Conservation (phyloP, 2,888 invertebrate species). For the Drosophila neonasuta region DNA sequence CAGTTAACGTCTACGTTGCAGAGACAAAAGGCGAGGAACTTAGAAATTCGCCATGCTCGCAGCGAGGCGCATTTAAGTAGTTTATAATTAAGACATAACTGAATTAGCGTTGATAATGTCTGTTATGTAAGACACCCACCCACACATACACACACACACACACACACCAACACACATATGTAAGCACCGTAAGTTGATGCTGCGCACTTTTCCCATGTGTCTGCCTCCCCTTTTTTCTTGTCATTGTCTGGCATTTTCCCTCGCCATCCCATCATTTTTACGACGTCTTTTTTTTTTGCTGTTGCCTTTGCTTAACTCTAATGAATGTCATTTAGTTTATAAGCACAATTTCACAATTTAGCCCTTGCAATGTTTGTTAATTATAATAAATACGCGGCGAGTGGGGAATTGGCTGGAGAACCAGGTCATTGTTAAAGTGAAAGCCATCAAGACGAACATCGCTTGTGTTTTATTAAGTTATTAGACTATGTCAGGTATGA, state of each 20-base stretch:
- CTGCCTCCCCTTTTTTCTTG: neutral
- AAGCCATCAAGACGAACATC: slow-evolving; percentile 11
- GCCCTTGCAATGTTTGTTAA: slow-evolving; percentile 77
- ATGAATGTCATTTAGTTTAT: slow-evolving; percentile 69
- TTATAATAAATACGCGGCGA: slow-evolving; percentile 66
- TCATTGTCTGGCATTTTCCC: slow-evolving; percentile 5
- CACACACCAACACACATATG: slow-evolving; percentile 13
- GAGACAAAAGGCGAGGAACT: slow-evolving; percentile 34
- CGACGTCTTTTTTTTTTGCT: slow-evolving; percentile 2
- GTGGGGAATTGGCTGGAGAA: neutral
- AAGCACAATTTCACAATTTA: slow-evolving; percentile 77
- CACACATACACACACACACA: slow-evolving; percentile 21
- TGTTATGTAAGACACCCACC: slow-evolving; percentile 51
- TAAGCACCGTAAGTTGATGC: slow-evolving; percentile 30
- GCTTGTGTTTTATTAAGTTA: neutral
- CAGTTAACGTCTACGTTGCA: slow-evolving; percentile 9
- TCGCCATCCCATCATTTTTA: slow-evolving; percentile 2
- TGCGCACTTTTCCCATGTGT: slow-evolving; percentile 51
- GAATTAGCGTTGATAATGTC: slow-evolving; percentile 80
- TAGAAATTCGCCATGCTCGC: slow-evolving; percentile 67
- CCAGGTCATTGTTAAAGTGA: slow-evolving; percentile 12
- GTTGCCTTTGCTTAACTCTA: slow-evolving; percentile 39
- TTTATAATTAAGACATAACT: slow-evolving; percentile 80
- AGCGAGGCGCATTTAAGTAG: slow-evolving; percentile 72
- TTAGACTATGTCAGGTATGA: neutral